Evolutionary conservation across 2,888 invertebrate species (phyloP).

Genomic region (Drosophila ezoana): DNA sequence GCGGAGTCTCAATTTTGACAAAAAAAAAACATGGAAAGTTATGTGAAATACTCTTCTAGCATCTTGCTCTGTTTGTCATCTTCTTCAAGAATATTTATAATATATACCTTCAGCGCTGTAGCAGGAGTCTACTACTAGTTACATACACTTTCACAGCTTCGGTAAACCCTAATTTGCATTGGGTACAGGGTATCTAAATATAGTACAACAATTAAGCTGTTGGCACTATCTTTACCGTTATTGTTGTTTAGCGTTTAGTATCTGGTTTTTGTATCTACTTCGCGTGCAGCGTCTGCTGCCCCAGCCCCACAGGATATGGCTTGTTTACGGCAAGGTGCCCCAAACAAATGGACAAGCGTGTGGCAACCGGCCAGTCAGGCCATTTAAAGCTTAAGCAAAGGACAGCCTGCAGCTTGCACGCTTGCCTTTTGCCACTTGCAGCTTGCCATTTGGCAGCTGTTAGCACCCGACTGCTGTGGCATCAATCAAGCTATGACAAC

Average conservation of each 20-base stretch:
- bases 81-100: no score
- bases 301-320: slow-evolving; percentile 25
- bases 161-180: not conserved
- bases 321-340: slow-evolving; percentile 50
- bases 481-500: slow-evolving; percentile 69
- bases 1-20: no score
- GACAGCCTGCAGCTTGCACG: not conserved
- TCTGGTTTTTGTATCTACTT: slow-evolving; percentile 38
- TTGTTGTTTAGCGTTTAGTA: slow-evolving; percentile 27
- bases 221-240: slow-evolving; percentile 43
- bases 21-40: no score
- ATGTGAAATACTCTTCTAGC: no score
- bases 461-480: slow-evolving; percentile 26
- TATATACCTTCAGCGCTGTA: no score
- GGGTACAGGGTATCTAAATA: slow-evolving; percentile 11
- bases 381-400: not conserved
- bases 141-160: not conserved
- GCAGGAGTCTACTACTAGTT: no score
- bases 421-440: slow-evolving; percentile 11
- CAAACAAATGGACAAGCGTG: slow-evolving; percentile 16
- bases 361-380: slow-evolving; percentile 9
- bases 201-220: slow-evolving; percentile 36
- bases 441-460: not conserved
- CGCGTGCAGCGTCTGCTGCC: slow-evolving; percentile 21
- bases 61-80: no score